Percentiles rank a stretch among this genome's conserved stretches.
These are phyloP conservation scores for Galerucella pusilla DNA, from an alignment of 2,888 invertebrate genomes.

Conservation along the genomic window DNA sequence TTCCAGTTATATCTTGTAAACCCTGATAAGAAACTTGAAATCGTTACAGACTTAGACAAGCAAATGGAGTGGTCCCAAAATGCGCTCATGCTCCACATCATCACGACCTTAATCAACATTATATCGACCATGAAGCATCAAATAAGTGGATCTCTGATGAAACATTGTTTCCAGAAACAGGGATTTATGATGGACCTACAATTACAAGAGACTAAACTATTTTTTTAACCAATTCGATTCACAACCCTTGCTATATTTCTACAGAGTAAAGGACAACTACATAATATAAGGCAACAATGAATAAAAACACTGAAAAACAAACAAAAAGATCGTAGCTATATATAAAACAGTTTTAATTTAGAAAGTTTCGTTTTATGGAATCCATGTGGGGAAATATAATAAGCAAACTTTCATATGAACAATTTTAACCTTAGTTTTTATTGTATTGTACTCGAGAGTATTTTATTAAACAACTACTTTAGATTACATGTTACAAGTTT, in stretches of 20 bases:
- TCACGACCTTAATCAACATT: no score
- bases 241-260: not conserved
- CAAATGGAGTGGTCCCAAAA: no score
- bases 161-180: no score
- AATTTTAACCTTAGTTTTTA: constrained; percentile 54
- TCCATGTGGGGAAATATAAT: constrained; percentile 52
- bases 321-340: constrained; percentile 35
- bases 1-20: no score
- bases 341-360: constrained; percentile 51
- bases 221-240: no score
- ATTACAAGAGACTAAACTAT: no score
- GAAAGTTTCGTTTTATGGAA: constrained; percentile 52
- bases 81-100: no score
- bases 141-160: no score
- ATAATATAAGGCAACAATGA: constrained; percentile 19
- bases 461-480: constrained; percentile 51
- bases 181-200: no score
- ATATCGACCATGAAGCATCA: no score
- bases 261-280: not conserved
- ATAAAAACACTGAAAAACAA: constrained; percentile 30
- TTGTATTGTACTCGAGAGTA: constrained; percentile 53
- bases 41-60: no score
- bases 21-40: no score
- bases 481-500: constrained; percentile 41
- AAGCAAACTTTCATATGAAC: constrained; percentile 53